Percentiles rank a stretch among this genome's conserved stretches.
Conservation (phyloP, 2,888 invertebrate species). For the Cybosia mesomella region DNA sequence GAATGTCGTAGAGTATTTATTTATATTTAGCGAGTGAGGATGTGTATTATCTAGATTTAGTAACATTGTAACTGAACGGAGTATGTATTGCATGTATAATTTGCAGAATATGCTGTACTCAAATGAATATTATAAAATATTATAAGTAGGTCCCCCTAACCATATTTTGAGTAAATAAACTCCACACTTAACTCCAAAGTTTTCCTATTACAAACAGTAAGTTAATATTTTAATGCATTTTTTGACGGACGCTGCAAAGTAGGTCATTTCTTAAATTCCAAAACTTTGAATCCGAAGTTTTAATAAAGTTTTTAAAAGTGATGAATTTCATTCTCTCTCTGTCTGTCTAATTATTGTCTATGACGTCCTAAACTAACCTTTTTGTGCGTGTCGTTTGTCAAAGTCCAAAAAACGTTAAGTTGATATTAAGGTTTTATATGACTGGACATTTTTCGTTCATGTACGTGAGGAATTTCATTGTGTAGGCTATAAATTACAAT, state of each 20-base stretch:
- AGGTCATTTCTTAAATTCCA: neutral
- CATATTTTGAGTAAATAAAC: no score
- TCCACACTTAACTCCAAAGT: neutral
- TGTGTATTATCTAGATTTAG: no score
- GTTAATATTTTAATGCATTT: constrained; percentile 1
- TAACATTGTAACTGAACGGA: no score
- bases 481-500: no score
- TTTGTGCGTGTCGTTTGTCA: neutral
- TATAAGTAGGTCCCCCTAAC: no score
- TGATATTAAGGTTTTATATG: neutral
- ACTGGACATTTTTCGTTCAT: neutral
- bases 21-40: no score
- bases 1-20: no score
- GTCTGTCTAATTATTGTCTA: neutral
- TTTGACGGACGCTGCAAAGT: neutral
- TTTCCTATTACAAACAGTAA: neutral
- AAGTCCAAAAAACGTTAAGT: neutral
- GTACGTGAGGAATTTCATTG: neutral
- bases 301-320: neutral
- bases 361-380: neutral
- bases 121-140: no score
- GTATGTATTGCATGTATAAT: no score
- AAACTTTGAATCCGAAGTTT: neutral
- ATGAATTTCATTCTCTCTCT: neutral
- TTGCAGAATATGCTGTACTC: no score